Conservation (phyloP, 30 jellyfish, hydroid and myxozoan species). For the Turritopsis rubra region DNA sequence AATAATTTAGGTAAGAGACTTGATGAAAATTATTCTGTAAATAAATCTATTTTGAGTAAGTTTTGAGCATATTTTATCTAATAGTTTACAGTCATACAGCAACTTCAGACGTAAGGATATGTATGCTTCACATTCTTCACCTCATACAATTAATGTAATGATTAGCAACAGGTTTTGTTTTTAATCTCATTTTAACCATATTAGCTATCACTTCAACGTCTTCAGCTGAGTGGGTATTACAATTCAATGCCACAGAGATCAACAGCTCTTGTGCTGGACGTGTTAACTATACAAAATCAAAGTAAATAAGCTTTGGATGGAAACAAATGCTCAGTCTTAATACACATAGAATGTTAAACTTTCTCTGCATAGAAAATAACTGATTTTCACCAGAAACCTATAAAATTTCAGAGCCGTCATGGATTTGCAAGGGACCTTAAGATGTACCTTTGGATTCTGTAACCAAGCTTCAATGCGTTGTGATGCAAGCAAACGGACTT, state of each 20-base stretch:
- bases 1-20: too few species aligned
- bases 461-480: slow-evolving; percentile 95
- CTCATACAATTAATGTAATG: slow-evolving; percentile 70
- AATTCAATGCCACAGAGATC: slow-evolving; percentile 90
- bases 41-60: too few species aligned
- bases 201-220: slow-evolving; percentile 90
- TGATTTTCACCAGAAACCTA: too few species aligned
- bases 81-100: not conserved
- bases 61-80: too few species aligned
- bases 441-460: slow-evolving; percentile 92
- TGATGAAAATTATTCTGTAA: not conserved
- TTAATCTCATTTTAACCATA: slow-evolving; percentile 79
- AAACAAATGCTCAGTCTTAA: too few species aligned
- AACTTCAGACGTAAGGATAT: too few species aligned
- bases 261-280: slow-evolving; percentile 96
- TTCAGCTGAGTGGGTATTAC: slow-evolving; percentile 78
- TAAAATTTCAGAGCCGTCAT: too few species aligned
- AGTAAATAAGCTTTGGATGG: not conserved
- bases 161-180: slow-evolving; percentile 82
- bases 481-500: slow-evolving; percentile 83
- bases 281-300: slow-evolving; percentile 49
- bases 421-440: not conserved
- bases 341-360: too few species aligned
- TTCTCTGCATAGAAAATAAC: too few species aligned
- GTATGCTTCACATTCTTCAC: slow-evolving; percentile 27